Conservation (phyloP, 2,113 vertebrate species). For the Eulacestoma nigropectus region DNA sequence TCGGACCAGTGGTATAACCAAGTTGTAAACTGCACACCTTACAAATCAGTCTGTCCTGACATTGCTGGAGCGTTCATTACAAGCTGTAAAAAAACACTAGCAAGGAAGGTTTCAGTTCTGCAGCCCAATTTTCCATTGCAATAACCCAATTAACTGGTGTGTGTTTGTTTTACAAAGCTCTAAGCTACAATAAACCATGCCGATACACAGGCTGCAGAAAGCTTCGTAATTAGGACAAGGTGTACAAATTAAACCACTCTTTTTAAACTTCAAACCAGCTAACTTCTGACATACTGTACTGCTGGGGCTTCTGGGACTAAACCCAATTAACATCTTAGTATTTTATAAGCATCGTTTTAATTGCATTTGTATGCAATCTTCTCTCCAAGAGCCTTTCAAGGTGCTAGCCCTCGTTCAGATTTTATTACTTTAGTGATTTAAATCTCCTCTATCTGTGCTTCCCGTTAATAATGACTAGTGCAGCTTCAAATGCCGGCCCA, state of each 20-base stretch:
- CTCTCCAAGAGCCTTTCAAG: constrained; percentile 83
- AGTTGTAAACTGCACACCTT: constrained; percentile 78
- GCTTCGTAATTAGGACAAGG: constrained; percentile 85
- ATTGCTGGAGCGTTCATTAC: constrained; percentile 77
- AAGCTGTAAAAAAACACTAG: constrained; percentile 75
- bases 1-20: constrained; percentile 66
- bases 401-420: constrained; percentile 77
- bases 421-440: constrained; percentile 84
- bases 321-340: constrained; percentile 88
- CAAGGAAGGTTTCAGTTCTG: constrained; percentile 75
- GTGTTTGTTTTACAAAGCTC: constrained; percentile 89
- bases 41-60: constrained; percentile 77
- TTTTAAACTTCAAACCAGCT: constrained; percentile 88
- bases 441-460: constrained; percentile 79
- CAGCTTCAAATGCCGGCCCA: constrained; percentile 75
- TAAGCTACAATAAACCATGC: constrained; percentile 86
- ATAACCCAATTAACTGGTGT: constrained; percentile 85
- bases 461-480: constrained; percentile 79
- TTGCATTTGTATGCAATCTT: constrained; percentile 85
- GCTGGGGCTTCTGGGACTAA: constrained; percentile 84
- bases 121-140: constrained; percentile 82
- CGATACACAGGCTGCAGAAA: constrained; percentile 80
- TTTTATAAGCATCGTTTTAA: constrained; percentile 87
- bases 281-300: constrained; percentile 86
- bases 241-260: constrained; percentile 88